Base-by-base conservation (phyloP, 2,113 vertebrate genomes). In the Serinus canaria region DNA sequence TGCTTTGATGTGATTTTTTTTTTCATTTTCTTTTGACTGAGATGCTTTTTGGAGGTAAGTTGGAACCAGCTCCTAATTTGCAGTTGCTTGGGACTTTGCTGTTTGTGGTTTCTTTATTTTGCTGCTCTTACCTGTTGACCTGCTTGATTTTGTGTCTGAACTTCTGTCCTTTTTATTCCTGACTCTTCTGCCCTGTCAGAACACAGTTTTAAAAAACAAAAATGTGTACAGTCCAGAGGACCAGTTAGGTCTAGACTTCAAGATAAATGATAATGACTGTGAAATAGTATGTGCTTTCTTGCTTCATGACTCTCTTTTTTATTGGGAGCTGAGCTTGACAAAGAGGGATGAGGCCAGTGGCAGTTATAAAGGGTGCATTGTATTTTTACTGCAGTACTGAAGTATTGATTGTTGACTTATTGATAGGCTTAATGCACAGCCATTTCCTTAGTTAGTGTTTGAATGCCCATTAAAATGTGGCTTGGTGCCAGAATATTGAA, bases 381-480 rank as follows among this genome's bases (percentile, higher is more conserved):
- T 68, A 94, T 96, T 96, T 97, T 98, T 98, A 97, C 97, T 95
- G 96, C 97, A 96, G 97, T 97, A 94, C 94, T 95, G 85, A 86
- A 94, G 69, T 98, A 98, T 98, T 96, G 98, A 98, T 98, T 98
- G 97, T 97, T 98, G 98, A 97, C 97, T 98, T 97, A 97, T 97
- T 97, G 97, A 97, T 97, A 97, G 96, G 82, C 95, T 96, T 98
- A 98, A 98, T 98, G 98, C 94, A 97, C 92, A 95, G 79, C 93
- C 96, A 98, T 98, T 98, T 98, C 98, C 98, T 97, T 97, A 91
- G 94, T 97, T 96, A 94, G 97, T 94, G 95, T 98, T 96, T 97
- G 89, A 94, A 96, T 92, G 91, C 79, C 98, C 97, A 98, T 98
- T 98, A 98, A 94, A 91, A 44, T 10, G 31, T 82, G 97, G 96